Evolutionary conservation across 2,888 invertebrate genomes (phyloP).

Genomic region (Mesorhabditis sp.): DNA sequence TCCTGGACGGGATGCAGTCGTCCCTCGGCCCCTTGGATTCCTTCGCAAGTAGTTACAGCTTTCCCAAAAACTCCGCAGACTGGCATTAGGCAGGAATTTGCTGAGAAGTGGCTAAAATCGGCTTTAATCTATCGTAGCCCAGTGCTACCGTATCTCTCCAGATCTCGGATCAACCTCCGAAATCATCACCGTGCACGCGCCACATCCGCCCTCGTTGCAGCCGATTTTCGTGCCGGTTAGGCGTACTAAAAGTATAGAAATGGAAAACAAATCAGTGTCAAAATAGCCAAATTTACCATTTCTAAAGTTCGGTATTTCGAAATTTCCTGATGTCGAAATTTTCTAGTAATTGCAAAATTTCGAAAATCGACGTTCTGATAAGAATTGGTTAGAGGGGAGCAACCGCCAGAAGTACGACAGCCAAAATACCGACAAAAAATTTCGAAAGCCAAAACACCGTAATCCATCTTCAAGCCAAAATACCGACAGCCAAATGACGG

Average conservation of each 20-base stretch:
- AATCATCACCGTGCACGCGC: constrained; percentile 60
- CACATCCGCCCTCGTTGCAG: constrained; percentile 63
- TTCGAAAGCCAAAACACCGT: too few relatives aligned
- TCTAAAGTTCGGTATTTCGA: too few relatives aligned
- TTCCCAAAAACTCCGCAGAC: constrained; percentile 80
- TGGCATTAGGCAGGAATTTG: constrained; percentile 85
- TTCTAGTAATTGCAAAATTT: too few relatives aligned
- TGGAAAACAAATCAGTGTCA: neutral
- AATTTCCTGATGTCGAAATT: too few relatives aligned
- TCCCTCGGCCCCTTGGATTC: constrained; percentile 76
- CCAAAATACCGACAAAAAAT: too few relatives aligned
- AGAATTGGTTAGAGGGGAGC: too few relatives aligned
- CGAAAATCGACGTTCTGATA: too few relatives aligned
- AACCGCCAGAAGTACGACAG: too few relatives aligned
- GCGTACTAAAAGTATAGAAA: constrained; percentile 31
- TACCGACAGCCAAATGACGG: too few relatives aligned
- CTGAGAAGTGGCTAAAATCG: constrained; percentile 59
- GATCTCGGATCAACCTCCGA: constrained; percentile 40
- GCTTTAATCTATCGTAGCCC: neutral
- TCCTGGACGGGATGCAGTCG: constrained; percentile 76
- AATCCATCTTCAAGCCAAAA: too few relatives aligned
- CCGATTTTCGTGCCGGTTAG: constrained; percentile 59
- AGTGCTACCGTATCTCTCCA: constrained; percentile 27
- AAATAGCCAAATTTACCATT: neutral
- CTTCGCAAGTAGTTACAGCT: constrained; percentile 87